A percentile compares a stretch with the other conserved stretches of the same genome.
phyloP scores from a whole-genome alignment of 2,113 vertebrate genomes.

The Megatriorchis doriae region DNA sequence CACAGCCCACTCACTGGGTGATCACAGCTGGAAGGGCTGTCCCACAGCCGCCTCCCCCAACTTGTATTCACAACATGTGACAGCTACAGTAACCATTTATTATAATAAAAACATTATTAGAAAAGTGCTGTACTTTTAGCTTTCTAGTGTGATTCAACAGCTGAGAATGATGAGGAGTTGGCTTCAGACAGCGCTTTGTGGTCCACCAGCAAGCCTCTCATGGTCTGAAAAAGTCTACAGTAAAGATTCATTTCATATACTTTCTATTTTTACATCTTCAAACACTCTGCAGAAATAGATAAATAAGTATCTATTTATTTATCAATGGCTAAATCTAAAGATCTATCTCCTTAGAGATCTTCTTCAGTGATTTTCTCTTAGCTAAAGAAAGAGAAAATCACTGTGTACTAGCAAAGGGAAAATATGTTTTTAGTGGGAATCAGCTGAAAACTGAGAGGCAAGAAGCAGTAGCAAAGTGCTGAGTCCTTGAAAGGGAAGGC shows the following conservation, averaged over 20 bases:
- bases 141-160: not conserved
- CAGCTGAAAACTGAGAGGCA: not conserved
- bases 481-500: not conserved
- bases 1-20: not conserved
- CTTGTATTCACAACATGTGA: not conserved
- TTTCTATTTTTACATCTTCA: not conserved
- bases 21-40: not conserved
- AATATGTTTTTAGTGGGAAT: not conserved
- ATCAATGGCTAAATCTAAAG: not conserved
- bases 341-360: not conserved
- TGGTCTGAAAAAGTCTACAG: not conserved
- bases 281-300: not conserved
- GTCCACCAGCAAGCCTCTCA: not conserved
- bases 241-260: not conserved
- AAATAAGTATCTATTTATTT: not conserved
- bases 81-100: not conserved
- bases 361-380: not conserved
- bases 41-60: not conserved
- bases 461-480: not conserved
- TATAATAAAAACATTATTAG: not conserved
- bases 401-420: not conserved
- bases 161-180: not conserved
- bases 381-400: not conserved
- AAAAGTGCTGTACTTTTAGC: not conserved
- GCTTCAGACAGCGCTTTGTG: not conserved